Evolutionary conservation across 2,888 invertebrate species (phyloP), one percentile per base, ranked within the genome.

Genomic region (Slavum lentiscoides): DNA sequence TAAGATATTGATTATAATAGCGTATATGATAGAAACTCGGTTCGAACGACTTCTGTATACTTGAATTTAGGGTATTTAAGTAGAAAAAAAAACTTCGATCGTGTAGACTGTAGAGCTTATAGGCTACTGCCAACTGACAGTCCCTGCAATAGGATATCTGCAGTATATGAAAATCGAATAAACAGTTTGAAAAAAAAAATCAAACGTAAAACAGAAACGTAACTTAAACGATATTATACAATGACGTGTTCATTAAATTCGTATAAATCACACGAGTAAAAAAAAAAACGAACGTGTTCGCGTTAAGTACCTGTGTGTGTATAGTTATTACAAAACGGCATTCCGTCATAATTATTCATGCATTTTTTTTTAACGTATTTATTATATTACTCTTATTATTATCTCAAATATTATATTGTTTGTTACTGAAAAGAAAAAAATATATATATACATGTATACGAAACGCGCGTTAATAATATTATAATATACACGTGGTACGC

Each of bases 281-380:
- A 66, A 67, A 5, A 61, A 9, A 43, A 43, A 43, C 43, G 43
- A 30, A 30, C 43, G 19, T 73, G 30, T 61, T 23, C n/a, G 39
- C 7, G 53, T 55, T 53, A 37, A 15, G 13, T 19, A 30, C 13
- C 11, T 30, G 30, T 30, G 4, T 30, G 30, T 30, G 30, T 30
- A 30, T 30, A 30, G 30, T 0, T 15, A 55, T 3, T 64, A 53
- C 30, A n/a, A 30, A n/a, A 64, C 11, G 13, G 49, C 62, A 74
- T 64, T 74, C 53, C 64, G 55, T 74, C 53, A 37, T 55, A 53
- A 74, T 74, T 53, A 64, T 64, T 74, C 74, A 64, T 64, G 53
- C 55, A 64, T 53, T 64, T 30, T 15, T 55, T 37, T 30, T 30
- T 30, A 37, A 30, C 37, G 37, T 37, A 55, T 4, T 30, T 19